phyloP scores from a whole-genome alignment of 2,888 invertebrate species.

The Leuctra nigra region DNA sequence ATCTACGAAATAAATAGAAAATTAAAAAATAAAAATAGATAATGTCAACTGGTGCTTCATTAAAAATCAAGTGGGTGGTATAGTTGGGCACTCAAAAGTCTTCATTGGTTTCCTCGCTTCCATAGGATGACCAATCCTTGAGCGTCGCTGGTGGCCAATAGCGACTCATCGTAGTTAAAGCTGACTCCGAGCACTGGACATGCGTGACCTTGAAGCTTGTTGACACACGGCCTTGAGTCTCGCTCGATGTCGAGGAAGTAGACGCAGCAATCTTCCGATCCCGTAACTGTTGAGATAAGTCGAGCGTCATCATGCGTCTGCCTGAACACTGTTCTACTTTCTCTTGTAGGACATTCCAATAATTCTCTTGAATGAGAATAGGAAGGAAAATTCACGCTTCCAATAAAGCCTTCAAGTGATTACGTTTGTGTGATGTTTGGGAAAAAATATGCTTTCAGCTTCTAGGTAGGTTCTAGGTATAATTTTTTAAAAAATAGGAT shows the following conservation, averaged over 20 bases:
- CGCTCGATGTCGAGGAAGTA: constrained; percentile 70
- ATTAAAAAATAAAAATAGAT: too few species aligned
- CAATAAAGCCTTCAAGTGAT: background rate
- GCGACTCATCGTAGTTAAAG: constrained; percentile 83
- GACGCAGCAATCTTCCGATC: constrained; percentile 71
- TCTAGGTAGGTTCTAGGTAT: too few species aligned
- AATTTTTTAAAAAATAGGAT: too few species aligned
- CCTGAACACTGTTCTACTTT: background rate
- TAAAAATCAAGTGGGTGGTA: too few species aligned
- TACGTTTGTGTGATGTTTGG: too few species aligned
- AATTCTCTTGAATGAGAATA: too few species aligned
- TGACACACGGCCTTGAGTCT: constrained; percentile 46
- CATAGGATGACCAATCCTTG: constrained; percentile 73
- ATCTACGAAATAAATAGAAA: too few species aligned
- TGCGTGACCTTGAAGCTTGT: constrained; percentile 67
- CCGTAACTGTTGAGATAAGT: constrained; percentile 49
- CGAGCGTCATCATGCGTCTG: background rate
- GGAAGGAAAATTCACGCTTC: too few species aligned
- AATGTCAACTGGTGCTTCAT: too few species aligned
- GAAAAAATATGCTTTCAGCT: too few species aligned
- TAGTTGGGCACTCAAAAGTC: too few species aligned
- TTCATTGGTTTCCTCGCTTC: constrained; percentile 43
- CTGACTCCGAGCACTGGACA: constrained; percentile 75
- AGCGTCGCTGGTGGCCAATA: constrained; percentile 76
- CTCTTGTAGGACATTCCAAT: too few species aligned